These are phyloP conservation scores for Henricia sp. DNA, from an alignment of 53 echinoderm and acorn worm genomes.

Conservation along the genomic window DNA sequence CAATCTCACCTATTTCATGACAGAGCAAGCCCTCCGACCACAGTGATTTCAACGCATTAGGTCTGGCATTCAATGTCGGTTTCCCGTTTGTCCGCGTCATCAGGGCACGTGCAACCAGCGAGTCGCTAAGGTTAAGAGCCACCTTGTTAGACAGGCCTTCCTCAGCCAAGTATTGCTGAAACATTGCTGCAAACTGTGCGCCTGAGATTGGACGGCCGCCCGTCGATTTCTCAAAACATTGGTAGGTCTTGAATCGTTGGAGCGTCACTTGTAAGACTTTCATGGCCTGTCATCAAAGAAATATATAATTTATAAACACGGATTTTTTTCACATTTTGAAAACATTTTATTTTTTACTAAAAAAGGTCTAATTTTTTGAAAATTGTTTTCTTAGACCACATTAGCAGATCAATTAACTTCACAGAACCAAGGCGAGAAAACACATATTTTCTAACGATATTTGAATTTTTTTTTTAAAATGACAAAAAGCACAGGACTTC, in stretches of 20 bases:
- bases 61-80: conserved; percentile 78
- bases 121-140: conserved; percentile 73
- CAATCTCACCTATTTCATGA: conserved; percentile 70
- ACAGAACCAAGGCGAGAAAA: too few species aligned
- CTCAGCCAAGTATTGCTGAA: conserved; percentile 66
- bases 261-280: conserved; percentile 68
- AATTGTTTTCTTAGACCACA: too few species aligned
- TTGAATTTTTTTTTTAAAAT: too few species aligned
- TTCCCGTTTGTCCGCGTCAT: conserved; percentile 81
- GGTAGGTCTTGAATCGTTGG: conserved; percentile 66
- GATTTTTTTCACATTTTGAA: too few species aligned
- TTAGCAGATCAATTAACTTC: too few species aligned
- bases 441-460: too few species aligned
- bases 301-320: not conserved
- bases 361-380: too few species aligned
- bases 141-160: conserved; percentile 84
- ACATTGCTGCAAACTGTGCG: conserved; percentile 67
- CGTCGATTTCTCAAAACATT: conserved; percentile 70
- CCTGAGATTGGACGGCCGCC: conserved; percentile 65
- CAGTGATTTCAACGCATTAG: conserved; percentile 62
- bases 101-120: conserved; percentile 77
- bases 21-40: conserved; percentile 77
- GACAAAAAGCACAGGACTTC: too few species aligned
- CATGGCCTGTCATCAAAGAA: conserved; percentile 54
- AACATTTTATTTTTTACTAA: too few species aligned